Conservation (phyloP, 2,888 invertebrate genomes). For the Rhamnusium bicolor region DNA sequence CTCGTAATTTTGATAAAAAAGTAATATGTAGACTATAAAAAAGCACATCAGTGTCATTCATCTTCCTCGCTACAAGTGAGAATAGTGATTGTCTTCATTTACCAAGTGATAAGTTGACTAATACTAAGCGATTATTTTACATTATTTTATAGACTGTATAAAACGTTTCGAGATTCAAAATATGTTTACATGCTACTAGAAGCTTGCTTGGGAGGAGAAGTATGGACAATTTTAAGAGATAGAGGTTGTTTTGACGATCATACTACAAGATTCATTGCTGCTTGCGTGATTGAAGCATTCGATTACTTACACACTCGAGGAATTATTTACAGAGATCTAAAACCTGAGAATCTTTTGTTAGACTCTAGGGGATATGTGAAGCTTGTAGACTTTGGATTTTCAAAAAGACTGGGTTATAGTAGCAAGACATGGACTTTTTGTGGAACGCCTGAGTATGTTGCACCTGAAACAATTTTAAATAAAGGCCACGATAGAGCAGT, state of each 20-base stretch:
- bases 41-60: too few species aligned
- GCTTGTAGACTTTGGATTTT: constrained; percentile 81
- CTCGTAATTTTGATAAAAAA: too few species aligned
- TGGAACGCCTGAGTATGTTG: constrained; percentile 79
- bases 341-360: constrained; percentile 81
- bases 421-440: constrained; percentile 85
- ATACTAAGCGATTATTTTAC: not conserved
- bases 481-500: constrained; percentile 82
- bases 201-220: constrained; percentile 81
- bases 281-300: constrained; percentile 81
- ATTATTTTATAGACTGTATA: constrained; percentile 73
- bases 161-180: constrained; percentile 80
- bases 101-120: not conserved
- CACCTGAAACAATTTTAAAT: constrained; percentile 80
- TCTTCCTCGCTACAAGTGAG: too few species aligned
- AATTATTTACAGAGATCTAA: constrained; percentile 78
- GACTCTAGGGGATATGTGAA: constrained; percentile 78
- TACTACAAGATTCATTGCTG: constrained; percentile 79
- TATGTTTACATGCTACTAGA: constrained; percentile 84
- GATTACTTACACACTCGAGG: constrained; percentile 79
- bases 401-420: constrained; percentile 77
- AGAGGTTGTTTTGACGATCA: constrained; percentile 77
- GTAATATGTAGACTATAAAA: too few species aligned
- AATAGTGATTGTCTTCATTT: too few species aligned
- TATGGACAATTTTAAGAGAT: constrained; percentile 82